Evolutionary conservation across 2,797 vertebrate genomes (phyloP).

Genomic region (Crocidura indochinensis): DNA sequence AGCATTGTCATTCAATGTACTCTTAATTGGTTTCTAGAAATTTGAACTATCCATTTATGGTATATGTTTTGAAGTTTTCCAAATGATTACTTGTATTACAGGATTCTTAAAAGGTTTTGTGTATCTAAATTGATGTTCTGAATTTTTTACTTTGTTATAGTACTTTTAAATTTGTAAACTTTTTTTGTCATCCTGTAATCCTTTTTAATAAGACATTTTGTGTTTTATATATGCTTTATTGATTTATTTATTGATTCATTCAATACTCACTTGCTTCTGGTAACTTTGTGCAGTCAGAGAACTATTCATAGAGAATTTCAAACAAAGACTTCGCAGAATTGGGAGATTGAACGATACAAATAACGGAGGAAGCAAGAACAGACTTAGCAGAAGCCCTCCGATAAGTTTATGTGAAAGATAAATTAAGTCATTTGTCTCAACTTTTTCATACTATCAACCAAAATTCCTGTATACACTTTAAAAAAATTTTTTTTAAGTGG

Average conservation of each 20-base stretch:
- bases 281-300: neutral
- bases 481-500: no score
- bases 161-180: neutral
- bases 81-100: neutral
- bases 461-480: neutral
- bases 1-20: neutral
- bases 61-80: neutral
- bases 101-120: neutral
- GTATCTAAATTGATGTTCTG: neutral
- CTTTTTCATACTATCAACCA: neutral
- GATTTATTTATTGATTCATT: slow-evolving; percentile 28
- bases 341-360: neutral
- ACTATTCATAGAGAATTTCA: neutral
- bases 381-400: neutral
- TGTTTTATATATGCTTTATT: neutral
- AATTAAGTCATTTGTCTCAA: neutral
- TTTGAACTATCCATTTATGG: neutral
- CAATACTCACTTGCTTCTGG: neutral
- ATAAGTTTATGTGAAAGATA: neutral
- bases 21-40: neutral
- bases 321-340: slow-evolving; percentile 54
- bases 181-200: neutral
- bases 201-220: neutral
- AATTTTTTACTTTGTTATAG: slow-evolving; percentile 2
- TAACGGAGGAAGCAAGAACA: neutral